Conservation (phyloP, 2,113 vertebrate genomes). For the Ceyx melanurus region DNA sequence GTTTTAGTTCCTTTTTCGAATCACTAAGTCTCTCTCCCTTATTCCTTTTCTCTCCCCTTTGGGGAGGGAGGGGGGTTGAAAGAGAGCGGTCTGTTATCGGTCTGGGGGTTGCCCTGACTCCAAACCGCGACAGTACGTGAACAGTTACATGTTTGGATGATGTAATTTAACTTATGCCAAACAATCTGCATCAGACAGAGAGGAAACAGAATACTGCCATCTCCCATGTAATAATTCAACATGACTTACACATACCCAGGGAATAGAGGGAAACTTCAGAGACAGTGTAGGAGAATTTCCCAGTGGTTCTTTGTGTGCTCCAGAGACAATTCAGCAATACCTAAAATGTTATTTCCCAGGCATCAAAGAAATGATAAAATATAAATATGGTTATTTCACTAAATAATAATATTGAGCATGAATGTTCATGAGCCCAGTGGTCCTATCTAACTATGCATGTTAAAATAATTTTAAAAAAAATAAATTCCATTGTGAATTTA, state of each 20-base stretch:
- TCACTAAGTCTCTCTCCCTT: too few relatives aligned
- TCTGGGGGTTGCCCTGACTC: too few relatives aligned
- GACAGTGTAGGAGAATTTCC: background rate
- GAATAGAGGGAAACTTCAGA: background rate
- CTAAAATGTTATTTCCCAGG: background rate
- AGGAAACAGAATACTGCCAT: background rate
- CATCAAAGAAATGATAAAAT: background rate
- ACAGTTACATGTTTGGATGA: background rate
- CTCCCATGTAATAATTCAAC: background rate
- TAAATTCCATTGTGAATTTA: background rate
- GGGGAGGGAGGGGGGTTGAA: too few relatives aligned
- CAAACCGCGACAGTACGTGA: too few relatives aligned
- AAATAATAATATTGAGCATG: background rate
- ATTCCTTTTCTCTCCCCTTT: too few relatives aligned
- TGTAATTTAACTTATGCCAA: background rate
- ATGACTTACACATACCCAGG: background rate
- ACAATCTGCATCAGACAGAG: background rate
- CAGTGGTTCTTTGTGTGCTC: background rate
- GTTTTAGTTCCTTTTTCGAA: too few relatives aligned
- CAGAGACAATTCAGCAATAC: background rate
- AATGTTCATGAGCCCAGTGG: background rate
- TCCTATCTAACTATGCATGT: fast-evolving
- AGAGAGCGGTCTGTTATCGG: too few relatives aligned
- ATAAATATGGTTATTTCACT: background rate
- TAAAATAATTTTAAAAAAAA: background rate